Evolutionary conservation across 2,113 vertebrate species (phyloP), one percentile per base, ranked within the genome.

Genomic region (Hyla sarda): DNA sequence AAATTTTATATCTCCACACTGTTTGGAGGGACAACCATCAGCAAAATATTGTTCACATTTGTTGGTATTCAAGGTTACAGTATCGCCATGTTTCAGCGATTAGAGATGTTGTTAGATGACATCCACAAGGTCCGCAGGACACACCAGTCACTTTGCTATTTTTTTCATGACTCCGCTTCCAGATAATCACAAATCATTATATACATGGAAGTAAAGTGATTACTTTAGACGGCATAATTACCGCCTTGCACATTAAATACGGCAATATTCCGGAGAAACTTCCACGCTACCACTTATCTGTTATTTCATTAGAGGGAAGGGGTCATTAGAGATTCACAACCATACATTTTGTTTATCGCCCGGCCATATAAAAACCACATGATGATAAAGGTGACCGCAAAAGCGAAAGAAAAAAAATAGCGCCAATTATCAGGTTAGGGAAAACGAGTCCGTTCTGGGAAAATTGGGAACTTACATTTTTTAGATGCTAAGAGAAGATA

Each of bases 181-280:
- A 67, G 74, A 85, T 85, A 77, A 85, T 85, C 83, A 78, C 74
- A 47, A 78, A 41, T 85, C 58, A 85, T 85, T 78, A 67, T 77
- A 85, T 67, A 78, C 83, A 78, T 67, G 69, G 41, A 79, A 50
- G 75, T 34, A 52, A 69, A 79, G 76, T 79, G 75, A 85, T 85
- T 85, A 78, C 84, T 71, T n/a, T 34, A 78, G 84, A 85, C 84
- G 69, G 58, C 30, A 41, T 85, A 85, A 85, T 85, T 85, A 85
- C 84, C 30, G 17, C 60, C 28, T 56, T 34, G 82, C 34, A 52
- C 69, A 71, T 71, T 85, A 85, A 85, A 85, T 71, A 79, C 32
- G 4, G 75, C 84, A 56, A 69, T 71, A 69, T 41, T 79, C 84
- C 11, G 58, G 47, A 77, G 78, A 71, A 28, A 54, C 48, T 34